phyloP scores from a whole-genome alignment of 2,797 vertebrate species.

The Enteromius thamalakanensis region DNA sequence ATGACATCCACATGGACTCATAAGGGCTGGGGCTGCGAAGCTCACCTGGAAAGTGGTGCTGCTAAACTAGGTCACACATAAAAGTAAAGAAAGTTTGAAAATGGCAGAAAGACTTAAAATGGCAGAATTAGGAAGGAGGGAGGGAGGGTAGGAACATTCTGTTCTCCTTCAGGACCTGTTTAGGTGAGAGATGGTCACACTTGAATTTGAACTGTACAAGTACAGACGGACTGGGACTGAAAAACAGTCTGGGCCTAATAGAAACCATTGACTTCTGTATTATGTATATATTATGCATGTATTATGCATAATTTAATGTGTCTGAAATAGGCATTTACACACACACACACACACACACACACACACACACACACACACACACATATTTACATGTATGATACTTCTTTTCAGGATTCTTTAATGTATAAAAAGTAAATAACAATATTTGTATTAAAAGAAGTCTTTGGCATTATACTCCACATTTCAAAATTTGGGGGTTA shows the following conservation, averaged over 20 bases:
- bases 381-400: too few species aligned
- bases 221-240: slow-evolving; percentile 7
- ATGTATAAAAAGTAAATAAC: neutral
- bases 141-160: slow-evolving; percentile 5
- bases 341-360: neutral
- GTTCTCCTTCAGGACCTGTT: slow-evolving; percentile 36
- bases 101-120: slow-evolving; percentile 39
- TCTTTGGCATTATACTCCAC: neutral
- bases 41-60: slow-evolving; percentile 47
- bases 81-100: slow-evolving; percentile 34
- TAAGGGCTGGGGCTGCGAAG: slow-evolving; percentile 36
- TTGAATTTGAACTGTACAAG: slow-evolving; percentile 16
- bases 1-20: slow-evolving; percentile 38
- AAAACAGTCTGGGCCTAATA: neutral
- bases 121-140: slow-evolving; percentile 30
- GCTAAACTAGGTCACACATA: slow-evolving; percentile 53
- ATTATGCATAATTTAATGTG: neutral
- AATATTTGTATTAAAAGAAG: neutral
- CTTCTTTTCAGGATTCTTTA: neutral
- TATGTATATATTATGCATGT: neutral
- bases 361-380: too few species aligned
- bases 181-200: slow-evolving; percentile 26
- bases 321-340: neutral
- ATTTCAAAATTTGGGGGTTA: too few species aligned
- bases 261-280: neutral